Conservation (phyloP, 2,113 vertebrate species). For the Alaudala cheleensis region DNA sequence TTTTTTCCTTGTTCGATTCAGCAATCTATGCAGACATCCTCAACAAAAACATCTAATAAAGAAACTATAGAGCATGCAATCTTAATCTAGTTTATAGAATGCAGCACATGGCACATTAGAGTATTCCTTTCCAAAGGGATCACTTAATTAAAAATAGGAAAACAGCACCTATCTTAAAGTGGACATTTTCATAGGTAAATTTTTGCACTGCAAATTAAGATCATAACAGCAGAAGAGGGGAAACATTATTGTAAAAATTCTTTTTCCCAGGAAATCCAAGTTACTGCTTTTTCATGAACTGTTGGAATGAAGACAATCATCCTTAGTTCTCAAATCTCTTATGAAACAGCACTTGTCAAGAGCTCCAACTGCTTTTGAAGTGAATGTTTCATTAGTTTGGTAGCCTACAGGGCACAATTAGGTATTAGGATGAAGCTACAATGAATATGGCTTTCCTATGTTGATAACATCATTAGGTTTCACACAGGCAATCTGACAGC, state of each 20-base stretch:
- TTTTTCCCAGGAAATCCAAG: background rate
- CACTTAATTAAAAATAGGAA: background rate
- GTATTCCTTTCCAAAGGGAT: background rate
- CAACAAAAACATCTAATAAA: conserved; percentile 23
- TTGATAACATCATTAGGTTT: background rate
- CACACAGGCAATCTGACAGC: background rate
- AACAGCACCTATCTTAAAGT: background rate
- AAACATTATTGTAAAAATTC: background rate
- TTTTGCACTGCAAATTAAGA: background rate
- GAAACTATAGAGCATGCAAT: conserved; percentile 41
- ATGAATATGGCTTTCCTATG: conserved; percentile 28
- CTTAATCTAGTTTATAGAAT: background rate
- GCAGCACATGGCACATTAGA: background rate
- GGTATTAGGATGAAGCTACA: background rate
- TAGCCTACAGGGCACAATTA: conserved; percentile 18
- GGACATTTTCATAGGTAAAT: background rate
- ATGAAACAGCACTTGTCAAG: background rate
- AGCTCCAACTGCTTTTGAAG: background rate
- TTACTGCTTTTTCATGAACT: background rate
- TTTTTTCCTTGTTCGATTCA: background rate
- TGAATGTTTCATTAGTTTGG: background rate
- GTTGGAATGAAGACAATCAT: background rate
- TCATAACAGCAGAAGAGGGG: background rate
- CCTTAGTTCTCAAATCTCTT: background rate
- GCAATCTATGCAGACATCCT: background rate